phyloP scores from a whole-genome alignment of 2,113 vertebrate genomes.

The Embiotoca jacksoni region DNA sequence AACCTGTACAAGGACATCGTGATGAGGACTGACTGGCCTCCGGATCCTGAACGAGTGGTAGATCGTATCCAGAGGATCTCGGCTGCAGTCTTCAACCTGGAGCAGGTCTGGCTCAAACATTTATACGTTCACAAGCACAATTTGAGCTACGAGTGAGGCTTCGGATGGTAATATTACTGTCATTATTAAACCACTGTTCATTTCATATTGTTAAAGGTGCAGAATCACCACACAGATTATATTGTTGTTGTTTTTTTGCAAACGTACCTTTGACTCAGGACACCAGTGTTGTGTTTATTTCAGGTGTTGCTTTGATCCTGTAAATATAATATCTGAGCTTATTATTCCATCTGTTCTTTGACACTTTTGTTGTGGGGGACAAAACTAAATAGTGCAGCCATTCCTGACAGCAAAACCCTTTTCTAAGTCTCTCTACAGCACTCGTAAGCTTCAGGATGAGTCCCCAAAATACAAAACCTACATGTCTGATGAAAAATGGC shows the following conservation, averaged over 20 bases:
- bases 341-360: not conserved
- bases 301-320: not conserved
- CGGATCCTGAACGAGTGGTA: constrained; percentile 90
- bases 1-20: constrained; percentile 95
- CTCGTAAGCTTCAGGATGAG: constrained; percentile 22
- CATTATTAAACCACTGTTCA: not conserved
- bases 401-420: constrained; percentile 8
- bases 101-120: constrained; percentile 80
- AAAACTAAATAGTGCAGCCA: constrained; percentile 10
- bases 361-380: not conserved
- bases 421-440: not conserved
- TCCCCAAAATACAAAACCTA: constrained; percentile 19
- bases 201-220: not conserved
- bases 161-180: not conserved
- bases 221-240: no score
- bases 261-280: not conserved
- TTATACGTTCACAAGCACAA: not conserved
- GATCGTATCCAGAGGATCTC: constrained; percentile 97
- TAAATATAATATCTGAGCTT: not conserved
- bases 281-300: not conserved
- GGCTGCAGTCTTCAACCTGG: constrained; percentile 95
- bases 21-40: constrained; percentile 87
- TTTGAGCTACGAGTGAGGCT: not conserved
- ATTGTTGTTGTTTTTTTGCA: no score
- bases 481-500: not conserved